Percentiles rank a stretch among this genome's conserved stretches.
These are phyloP conservation scores for Geotrypetes seraphini DNA, from an alignment of 2,797 vertebrate species.

Conservation along the genomic window DNA sequence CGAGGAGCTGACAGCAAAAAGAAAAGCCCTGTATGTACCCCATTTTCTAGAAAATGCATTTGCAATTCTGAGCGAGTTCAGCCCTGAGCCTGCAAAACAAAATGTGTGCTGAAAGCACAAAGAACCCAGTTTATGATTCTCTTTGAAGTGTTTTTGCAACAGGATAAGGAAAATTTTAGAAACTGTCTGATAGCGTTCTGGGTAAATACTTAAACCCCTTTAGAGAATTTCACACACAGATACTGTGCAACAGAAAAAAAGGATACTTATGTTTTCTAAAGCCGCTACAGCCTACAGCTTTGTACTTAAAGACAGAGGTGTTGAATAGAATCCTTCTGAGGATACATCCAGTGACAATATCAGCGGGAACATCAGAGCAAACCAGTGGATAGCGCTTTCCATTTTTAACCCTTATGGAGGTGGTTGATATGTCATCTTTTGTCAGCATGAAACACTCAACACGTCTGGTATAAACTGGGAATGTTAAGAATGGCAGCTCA, in stretches of 20 bases:
- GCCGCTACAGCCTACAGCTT: slow-evolving; percentile 70
- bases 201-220: slow-evolving; percentile 99
- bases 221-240: slow-evolving; percentile 97
- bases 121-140: slow-evolving; percentile 88
- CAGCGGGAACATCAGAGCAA: slow-evolving; percentile 66
- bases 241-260: slow-evolving; percentile 78
- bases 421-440: slow-evolving; percentile 15
- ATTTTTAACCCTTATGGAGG: slow-evolving; percentile 49
- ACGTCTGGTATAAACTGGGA: not conserved
- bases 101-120: slow-evolving; percentile 62
- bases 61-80: slow-evolving; percentile 53
- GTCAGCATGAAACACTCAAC: not conserved
- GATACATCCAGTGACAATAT: slow-evolving; percentile 84
- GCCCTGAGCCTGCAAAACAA: slow-evolving; percentile 56
- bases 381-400: slow-evolving; percentile 52
- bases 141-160: slow-evolving; percentile 82
- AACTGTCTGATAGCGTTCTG: slow-evolving; percentile 90
- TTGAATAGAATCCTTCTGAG: slow-evolving; percentile 86
- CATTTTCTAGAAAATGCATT: slow-evolving; percentile 35
- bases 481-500: slow-evolving; percentile 1
- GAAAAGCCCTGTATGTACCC: slow-evolving; percentile 7
- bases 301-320: slow-evolving; percentile 87
- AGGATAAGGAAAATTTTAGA: too few relatives aligned
- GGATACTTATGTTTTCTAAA: slow-evolving; percentile 90
- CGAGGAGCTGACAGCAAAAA: slow-evolving; percentile 7